Conservation (phyloP, 2,113 vertebrate species). For the Brevimyrus niger region DNA sequence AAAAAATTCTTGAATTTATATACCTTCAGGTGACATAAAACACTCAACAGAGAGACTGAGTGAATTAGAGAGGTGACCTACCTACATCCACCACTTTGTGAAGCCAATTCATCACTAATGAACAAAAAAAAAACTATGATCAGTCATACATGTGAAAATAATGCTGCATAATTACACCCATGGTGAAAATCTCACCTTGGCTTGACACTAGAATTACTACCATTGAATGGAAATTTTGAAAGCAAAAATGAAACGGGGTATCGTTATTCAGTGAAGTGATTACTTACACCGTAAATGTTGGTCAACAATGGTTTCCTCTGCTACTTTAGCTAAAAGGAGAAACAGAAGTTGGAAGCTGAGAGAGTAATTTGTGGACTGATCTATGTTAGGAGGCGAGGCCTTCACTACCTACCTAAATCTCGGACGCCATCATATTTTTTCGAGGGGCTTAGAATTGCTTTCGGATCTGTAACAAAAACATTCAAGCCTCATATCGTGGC, state of each 20-base stretch:
- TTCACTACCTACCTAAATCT: slow-evolving; percentile 11
- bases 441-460: slow-evolving; percentile 5
- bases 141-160: background rate
- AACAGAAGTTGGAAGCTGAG: background rate
- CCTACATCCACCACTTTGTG: slow-evolving; percentile 36
- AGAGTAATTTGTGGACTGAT: background rate
- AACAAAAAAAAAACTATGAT: background rate
- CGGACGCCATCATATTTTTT: background rate
- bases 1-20: slow-evolving; percentile 18
- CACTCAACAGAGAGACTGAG: background rate
- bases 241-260: background rate
- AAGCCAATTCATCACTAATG: slow-evolving; percentile 36
- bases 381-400: background rate
- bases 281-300: slow-evolving; percentile 24
- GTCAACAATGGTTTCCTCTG: slow-evolving; percentile 17
- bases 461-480: slow-evolving; percentile 14
- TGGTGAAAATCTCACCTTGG: slow-evolving; percentile 23
- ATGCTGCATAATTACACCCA: background rate
- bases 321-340: slow-evolving; percentile 20
- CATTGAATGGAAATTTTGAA: slow-evolving; percentile 12
- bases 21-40: slow-evolving; percentile 31
- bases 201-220: slow-evolving; percentile 22
- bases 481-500: slow-evolving; percentile 41
- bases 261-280: background rate
- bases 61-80: slow-evolving; percentile 13